Base-by-base conservation (phyloP, 2,113 vertebrate genomes). In the Eleginops maclovinus region DNA sequence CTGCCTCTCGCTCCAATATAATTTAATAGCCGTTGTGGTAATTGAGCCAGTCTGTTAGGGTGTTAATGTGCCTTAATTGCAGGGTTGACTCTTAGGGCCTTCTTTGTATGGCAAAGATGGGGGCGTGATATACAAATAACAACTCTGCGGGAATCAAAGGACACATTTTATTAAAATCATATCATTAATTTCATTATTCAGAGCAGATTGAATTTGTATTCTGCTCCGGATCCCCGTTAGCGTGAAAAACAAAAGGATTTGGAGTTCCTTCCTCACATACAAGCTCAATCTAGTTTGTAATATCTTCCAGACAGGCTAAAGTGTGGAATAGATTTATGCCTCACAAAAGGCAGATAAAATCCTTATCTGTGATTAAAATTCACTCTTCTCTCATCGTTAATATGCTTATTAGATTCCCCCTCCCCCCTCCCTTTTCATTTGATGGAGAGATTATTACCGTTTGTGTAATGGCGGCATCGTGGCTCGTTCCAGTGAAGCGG, bases 21-120 rank as follows among this genome's bases (percentile, higher is more conserved):
- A 81, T 90, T 90, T 92, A 92, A 91, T 85, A 84, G 83, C 76
- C 78, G 56, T 77, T 53, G 77, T 77, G 88, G 79, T 90, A 91
- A 91, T 88, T 84, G 88, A 85, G 74, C 73, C 85, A 73, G 85
- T 90, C 87, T 86, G 90, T 86, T 89, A 87, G 87, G 31, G 77
- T 81, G 86, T 87, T 92, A 87, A 91, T 88, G 85, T 86, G 84
- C 88, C 85, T 89, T 91, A 92, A 93, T 93, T 90, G 89, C 75
- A 83, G 59, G 64, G 66, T 12, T 65, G 87, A 88, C 84, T 93
- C 88, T 71, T 31, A 43, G 70, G 77, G 72, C 63, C 80, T 53
- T 61, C 41, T 56, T 28, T 64, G 72, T 41, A 19, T 17, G 41
- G 59, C 31, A 0, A 17, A 9, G 4, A 4, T 36, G 31, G 31